Evolutionary conservation across 1,140 invertebrate species (phyloP).

Genomic region (Dendroctonus valens): DNA sequence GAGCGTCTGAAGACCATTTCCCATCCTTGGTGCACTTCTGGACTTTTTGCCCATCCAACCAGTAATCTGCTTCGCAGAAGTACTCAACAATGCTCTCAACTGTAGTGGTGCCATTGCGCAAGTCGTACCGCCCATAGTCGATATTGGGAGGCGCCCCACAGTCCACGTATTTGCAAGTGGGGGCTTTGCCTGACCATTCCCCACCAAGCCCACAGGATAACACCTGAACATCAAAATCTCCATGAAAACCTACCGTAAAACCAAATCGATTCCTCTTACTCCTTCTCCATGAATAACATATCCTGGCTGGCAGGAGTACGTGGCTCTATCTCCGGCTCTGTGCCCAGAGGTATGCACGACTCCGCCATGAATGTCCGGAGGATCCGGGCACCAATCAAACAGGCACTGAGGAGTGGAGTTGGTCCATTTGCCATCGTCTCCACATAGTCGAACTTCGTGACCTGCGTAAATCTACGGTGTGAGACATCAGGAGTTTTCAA

Average conservation of each 20-base stretch:
- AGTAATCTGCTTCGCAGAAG: conserved; percentile 78
- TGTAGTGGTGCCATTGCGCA: conserved; percentile 77
- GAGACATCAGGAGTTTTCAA: background rate
- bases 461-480: conserved; percentile 49
- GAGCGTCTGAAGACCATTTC: conserved; percentile 81
- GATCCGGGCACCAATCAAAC: conserved; percentile 83
- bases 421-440: conserved; percentile 77
- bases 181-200: conserved; percentile 75
- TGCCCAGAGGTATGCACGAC: conserved; percentile 66
- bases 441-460: conserved; percentile 70
- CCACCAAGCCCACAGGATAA: conserved; percentile 79
- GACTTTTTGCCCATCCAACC: conserved; percentile 68
- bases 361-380: conserved; percentile 72
- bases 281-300: conserved; percentile 81
- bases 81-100: conserved; percentile 74
- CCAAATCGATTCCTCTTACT: conserved; percentile 52
- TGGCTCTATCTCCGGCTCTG: conserved; percentile 72
- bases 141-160: conserved; percentile 80
- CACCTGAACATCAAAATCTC: conserved; percentile 53
- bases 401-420: conserved; percentile 76
- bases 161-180: conserved; percentile 82
- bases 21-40: conserved; percentile 77
- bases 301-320: conserved; percentile 78
- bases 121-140: conserved; percentile 68
- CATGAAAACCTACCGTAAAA: background rate